These are phyloP conservation scores for Hylaea fasciaria DNA, from an alignment of 2,888 invertebrate species.

Conservation along the genomic window DNA sequence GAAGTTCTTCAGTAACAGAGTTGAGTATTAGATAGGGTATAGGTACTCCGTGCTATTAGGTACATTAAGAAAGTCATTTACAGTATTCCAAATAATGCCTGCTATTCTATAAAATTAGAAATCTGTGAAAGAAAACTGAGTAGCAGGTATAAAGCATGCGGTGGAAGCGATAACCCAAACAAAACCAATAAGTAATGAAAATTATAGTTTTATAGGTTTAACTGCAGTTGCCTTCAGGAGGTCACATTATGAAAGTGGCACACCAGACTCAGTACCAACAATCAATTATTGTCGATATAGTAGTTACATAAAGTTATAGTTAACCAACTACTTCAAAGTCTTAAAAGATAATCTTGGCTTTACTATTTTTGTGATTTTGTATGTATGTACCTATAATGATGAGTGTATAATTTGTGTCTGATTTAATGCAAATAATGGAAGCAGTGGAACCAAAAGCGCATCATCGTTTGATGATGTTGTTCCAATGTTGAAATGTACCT, in stretches of 20 bases:
- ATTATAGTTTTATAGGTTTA: constrained; percentile 3
- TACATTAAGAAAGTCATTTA: too few relatives aligned
- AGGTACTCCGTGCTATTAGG: too few relatives aligned
- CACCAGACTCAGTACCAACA: neutral
- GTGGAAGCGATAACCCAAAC: too few relatives aligned
- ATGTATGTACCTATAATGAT: neutral
- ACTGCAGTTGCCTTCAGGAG: constrained; percentile 10
- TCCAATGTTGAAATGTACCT: neutral
- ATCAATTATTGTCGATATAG: neutral
- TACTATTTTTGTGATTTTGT: neutral
- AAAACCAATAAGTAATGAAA: too few relatives aligned
- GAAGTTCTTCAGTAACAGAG: too few relatives aligned
- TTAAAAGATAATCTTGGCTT: neutral
- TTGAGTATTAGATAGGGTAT: too few relatives aligned
- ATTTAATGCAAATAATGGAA: too few relatives aligned
- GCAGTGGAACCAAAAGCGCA: neutral
- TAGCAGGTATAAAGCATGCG: too few relatives aligned
- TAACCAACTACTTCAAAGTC: neutral
- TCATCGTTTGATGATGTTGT: constrained; percentile 1
- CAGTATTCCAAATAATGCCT: too few relatives aligned
- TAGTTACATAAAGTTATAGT: neutral
- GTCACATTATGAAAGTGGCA: constrained; percentile 16
- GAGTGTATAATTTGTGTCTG: neutral
- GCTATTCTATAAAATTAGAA: too few relatives aligned
- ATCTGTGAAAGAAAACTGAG: too few relatives aligned